Conservation (phyloP, 2,113 vertebrate genomes). For the Oreotrochilus melanogaster region DNA sequence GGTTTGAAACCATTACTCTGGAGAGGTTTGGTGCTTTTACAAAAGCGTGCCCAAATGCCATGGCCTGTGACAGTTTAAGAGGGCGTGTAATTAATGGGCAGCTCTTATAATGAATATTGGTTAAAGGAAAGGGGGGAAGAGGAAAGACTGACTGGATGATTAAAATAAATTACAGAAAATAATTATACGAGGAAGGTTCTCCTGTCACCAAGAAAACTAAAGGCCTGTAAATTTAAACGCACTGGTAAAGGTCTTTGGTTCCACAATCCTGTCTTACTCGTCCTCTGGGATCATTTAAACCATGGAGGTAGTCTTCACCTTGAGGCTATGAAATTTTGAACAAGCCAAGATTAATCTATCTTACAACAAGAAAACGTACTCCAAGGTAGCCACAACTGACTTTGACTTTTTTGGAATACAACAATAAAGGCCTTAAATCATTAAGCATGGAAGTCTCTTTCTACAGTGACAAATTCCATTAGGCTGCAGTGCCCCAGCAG, state of each 20-base stretch:
- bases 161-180: constrained; percentile 50
- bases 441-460: not conserved
- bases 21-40: constrained; percentile 46
- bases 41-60: not conserved
- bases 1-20: constrained; percentile 48
- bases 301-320: not conserved
- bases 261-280: not conserved
- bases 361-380: not conserved
- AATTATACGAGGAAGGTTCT: not conserved
- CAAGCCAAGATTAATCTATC: not conserved
- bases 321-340: not conserved
- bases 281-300: not conserved
- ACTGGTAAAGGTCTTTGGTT: not conserved
- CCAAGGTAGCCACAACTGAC: not conserved
- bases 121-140: constrained; percentile 7
- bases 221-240: not conserved
- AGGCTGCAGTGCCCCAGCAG: not conserved
- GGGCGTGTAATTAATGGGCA: constrained; percentile 46
- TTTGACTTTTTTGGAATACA: not conserved
- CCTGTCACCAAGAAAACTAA: constrained; percentile 27
- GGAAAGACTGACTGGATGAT: not conserved
- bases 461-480: constrained; percentile 34
- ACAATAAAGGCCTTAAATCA: not conserved
- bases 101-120: constrained; percentile 25
- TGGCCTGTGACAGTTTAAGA: constrained; percentile 58